Evolutionary conservation across 2,888 invertebrate genomes (phyloP), one percentile per base, ranked within the genome.

Genomic region (Amorpha juglandis): DNA sequence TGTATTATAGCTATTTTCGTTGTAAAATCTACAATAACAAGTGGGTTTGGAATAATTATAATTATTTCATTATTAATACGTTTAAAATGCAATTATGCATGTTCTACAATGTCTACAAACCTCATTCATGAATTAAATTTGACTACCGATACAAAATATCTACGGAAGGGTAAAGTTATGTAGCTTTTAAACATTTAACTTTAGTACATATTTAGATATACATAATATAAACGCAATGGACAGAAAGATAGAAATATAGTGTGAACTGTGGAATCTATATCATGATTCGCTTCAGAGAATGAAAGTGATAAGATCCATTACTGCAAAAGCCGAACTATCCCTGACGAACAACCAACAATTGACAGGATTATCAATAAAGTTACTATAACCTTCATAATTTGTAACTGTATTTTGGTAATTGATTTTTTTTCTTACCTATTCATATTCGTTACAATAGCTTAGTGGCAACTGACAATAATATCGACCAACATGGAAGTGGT

Each of bases 11-110:
- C 82, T 87, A 87, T 83, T 86, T 91, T 91, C 91, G 91, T 91
- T 91, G 91, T 91, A 91, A 89, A 90, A 89, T 88, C 88, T 89
- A 89, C 87, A 73, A 81, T 89, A 89, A 91, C 89, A 88, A 88
- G 82, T 87, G 82, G 79, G 76, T 70, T 79, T 83, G 68, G 74
- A 78, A 75, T 80, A 77, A 74, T 63, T 52, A 52, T 63, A 65
- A 9, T 64, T 38, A 63, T 63, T 42, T 38, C 48, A 63, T 33
- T 53, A 66, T 55, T 58, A 62, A 42, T 58, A 65, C 38, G 48
- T 58, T 50, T 58, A 65, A 64, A 55, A 64, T 53, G 52, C 33
- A 65, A 21, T 50, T 65, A 65, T 38, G 58, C 55, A 58, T n/a
- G 19, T 47, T n/a, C 64, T 65, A 65, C 9, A 35, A 65, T 35